Conservation (phyloP, 2,888 invertebrate genomes). For the Drosophila putrida region DNA sequence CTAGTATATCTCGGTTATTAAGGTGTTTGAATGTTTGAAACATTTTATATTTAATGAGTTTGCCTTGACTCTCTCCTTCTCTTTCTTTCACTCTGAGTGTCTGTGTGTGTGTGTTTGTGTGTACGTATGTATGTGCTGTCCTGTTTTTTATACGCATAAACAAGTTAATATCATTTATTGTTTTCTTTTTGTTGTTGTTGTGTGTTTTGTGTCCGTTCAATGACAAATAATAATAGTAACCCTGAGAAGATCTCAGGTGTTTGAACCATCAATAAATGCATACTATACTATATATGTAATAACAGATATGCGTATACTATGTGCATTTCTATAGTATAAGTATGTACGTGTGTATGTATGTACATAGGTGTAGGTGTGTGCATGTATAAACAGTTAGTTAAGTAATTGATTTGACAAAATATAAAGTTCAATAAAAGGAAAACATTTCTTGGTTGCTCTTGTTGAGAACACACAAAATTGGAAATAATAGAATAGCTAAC, state of each 20-base stretch:
- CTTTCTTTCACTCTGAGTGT: not conserved
- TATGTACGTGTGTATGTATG: not conserved
- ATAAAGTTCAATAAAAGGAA: not conserved
- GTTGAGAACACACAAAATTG: no score
- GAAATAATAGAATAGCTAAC: no score
- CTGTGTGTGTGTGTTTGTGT: conserved; percentile 6
- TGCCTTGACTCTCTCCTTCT: conserved; percentile 35
- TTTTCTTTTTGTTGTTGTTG: not conserved
- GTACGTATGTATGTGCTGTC: conserved; percentile 13
- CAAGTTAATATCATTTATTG: conserved; percentile 25
- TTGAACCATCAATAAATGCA: conserved; percentile 12
- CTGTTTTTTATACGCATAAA: conserved; percentile 37
- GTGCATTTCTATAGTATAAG: conserved; percentile 4
- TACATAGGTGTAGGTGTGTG: not conserved
- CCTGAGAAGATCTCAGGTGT: conserved; percentile 45
- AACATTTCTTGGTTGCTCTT: not conserved
- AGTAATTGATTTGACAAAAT: conserved; percentile 7
- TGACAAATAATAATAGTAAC: conserved; percentile 30
- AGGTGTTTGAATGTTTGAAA: conserved; percentile 49
- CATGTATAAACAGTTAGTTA: not conserved
- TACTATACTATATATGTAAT: no score
- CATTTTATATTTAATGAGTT: conserved; percentile 49
- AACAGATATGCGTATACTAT: conserved; percentile 19
- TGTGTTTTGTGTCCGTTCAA: conserved; percentile 6
- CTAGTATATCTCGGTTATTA: conserved; percentile 48